These are phyloP conservation scores for Trachelipus rathkii DNA, from an alignment of 1,140 invertebrate species.

Conservation along the genomic window DNA sequence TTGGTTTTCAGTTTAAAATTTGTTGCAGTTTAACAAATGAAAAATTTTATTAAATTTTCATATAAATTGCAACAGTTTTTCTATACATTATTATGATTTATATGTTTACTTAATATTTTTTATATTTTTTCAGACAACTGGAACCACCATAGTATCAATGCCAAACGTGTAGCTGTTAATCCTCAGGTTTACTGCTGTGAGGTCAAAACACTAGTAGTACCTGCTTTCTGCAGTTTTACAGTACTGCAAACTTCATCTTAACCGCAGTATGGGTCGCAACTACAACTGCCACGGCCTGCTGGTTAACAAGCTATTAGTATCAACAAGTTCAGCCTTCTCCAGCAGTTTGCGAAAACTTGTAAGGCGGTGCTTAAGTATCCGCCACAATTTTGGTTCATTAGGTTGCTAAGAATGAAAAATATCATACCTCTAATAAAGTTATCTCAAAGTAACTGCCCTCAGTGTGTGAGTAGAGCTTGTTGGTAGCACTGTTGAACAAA, in stretches of 20 bases:
- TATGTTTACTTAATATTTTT: no score
- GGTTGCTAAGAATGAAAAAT: no score
- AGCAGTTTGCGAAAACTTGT: not conserved
- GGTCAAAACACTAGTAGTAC: not conserved
- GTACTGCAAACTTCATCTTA: not conserved
- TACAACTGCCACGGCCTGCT: not conserved
- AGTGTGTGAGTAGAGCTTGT: no score
- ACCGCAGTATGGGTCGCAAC: not conserved
- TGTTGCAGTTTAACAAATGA: no score
- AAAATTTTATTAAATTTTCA: no score
- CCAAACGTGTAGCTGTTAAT: not conserved
- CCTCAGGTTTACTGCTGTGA: not conserved
- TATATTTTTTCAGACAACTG: slow-evolving; percentile 6
- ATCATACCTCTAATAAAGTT: no score
- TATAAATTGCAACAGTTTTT: no score
- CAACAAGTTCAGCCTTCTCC: not conserved
- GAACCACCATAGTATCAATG: not conserved
- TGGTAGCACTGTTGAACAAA: no score
- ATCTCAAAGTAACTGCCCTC: no score
- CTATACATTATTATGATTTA: no score
- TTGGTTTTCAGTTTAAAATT: no score
- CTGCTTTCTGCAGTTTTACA: not conserved
- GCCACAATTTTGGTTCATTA: no score
- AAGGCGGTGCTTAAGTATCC: not conserved
- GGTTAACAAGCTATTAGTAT: not conserved